Evolutionary conservation across 2,888 invertebrate species (phyloP).

Genomic region (Silvanus unidentatus): DNA sequence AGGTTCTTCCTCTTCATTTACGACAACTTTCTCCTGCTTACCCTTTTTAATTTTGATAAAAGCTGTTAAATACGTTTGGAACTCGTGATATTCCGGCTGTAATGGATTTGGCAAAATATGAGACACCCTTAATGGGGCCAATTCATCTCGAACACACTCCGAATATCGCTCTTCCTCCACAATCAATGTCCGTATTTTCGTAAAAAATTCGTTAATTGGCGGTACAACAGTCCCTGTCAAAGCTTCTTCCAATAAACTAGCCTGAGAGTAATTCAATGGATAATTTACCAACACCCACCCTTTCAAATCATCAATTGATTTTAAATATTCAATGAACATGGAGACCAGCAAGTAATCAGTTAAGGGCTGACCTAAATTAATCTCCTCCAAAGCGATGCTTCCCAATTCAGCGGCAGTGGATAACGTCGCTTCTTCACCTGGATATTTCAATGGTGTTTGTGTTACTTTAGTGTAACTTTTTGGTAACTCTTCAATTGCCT

Average conservation of each 20-base stretch:
- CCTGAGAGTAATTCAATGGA: constrained; percentile 55
- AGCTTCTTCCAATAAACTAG: constrained; percentile 54
- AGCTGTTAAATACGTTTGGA: constrained; percentile 54
- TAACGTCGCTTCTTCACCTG: constrained; percentile 52
- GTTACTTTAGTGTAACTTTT: constrained; percentile 46
- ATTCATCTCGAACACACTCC: constrained; percentile 37
- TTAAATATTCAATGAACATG: constrained; percentile 58
- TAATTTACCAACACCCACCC: constrained; percentile 60
- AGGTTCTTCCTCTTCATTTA: constrained; percentile 40
- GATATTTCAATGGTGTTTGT: constrained; percentile 57
- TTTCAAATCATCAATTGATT: constrained; percentile 46
- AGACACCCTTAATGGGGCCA: constrained; percentile 49
- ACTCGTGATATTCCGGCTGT: constrained; percentile 38
- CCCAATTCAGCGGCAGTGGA: constrained; percentile 52
- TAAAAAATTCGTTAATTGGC: constrained; percentile 27
- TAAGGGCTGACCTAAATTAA: constrained; percentile 49
- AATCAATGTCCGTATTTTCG: constrained; percentile 17
- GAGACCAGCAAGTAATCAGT: constrained; percentile 51
- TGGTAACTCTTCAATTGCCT: not conserved
- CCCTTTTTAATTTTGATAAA: constrained; percentile 50
- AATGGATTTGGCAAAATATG: constrained; percentile 49
- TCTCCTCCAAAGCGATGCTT: constrained; percentile 50
- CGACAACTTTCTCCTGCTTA: constrained; percentile 41
- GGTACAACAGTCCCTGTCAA: constrained; percentile 39
- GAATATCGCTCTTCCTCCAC: constrained; percentile 16